Evolutionary conservation across 1,140 invertebrate genomes (phyloP), one percentile per base, ranked within the genome.

Genomic region (Paralvinella palmiformis): DNA sequence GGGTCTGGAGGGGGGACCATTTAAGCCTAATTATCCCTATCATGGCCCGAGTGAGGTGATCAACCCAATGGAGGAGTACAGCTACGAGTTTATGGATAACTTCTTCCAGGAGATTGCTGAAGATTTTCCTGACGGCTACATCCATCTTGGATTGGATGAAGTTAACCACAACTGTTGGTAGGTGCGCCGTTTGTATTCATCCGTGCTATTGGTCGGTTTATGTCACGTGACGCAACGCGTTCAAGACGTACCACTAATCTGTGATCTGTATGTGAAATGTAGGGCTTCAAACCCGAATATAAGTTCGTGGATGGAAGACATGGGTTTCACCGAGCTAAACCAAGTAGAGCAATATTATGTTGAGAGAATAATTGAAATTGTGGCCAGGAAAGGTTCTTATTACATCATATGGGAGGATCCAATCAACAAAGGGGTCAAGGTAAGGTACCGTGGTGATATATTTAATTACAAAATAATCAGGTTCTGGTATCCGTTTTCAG

Each of bases 351-450:
- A 84, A 64, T 85, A 86, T 63, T 91, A 89, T 73, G 85, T 91
- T 65, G 78, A 85, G 68, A 85, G 69, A 67, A 62, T 91, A 1
- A 71, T 91, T 1, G 69, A 83, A 63, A 82, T 83, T 59, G 68
- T 83, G 13, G 67, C 69, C 24, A 57, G 66, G 13, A 59, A 82
- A 1, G 69, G 77, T 15, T n/a, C 33, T 22, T 29, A 63, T 22
- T 85, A 88, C 55, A 84, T 94, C 24, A 89, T 96, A 1, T 96
- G 93, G 93, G 91, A 96, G 81, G 93, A 96, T 82, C 90, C 95
- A 0, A 89, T 91, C 74, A 86, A 89, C 67, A 90, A 94, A 78
- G 85, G 85, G 31, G 88, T 89, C 0, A 73, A 81, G 65, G 79
- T 84, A 60, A 48, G 67, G n/a, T n/a, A n/a, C n/a, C n/a, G n/a